These are phyloP conservation scores for Liolophura sinensis DNA, from an alignment of 1,140 invertebrate species.

Conservation along the genomic window DNA sequence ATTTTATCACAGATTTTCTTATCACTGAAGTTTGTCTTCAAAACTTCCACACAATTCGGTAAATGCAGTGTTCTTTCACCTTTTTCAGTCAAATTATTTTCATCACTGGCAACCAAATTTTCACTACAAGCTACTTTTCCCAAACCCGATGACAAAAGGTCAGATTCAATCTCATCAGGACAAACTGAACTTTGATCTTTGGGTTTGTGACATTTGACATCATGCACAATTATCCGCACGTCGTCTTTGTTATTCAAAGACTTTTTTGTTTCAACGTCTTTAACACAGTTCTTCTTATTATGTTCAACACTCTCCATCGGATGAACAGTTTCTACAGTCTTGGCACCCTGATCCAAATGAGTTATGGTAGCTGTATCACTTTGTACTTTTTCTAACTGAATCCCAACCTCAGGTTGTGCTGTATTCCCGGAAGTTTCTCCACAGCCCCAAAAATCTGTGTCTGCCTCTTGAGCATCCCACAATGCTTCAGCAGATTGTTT, in stretches of 20 bases:
- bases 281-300: not conserved
- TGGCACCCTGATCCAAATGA: slow-evolving; percentile 5
- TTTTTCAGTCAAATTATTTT: too few species aligned
- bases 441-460: slow-evolving; percentile 28
- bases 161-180: too few species aligned
- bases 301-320: not conserved
- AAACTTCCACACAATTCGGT: not conserved
- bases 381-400: not conserved
- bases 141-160: too few species aligned
- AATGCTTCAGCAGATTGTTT: not conserved
- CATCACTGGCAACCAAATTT: too few species aligned
- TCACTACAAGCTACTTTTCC: too few species aligned
- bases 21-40: not conserved
- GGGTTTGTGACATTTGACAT: too few species aligned
- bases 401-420: not conserved
- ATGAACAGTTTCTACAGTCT: not conserved
- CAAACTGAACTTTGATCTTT: too few species aligned
- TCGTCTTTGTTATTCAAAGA: too few species aligned
- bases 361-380: not conserved
- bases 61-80: too few species aligned
- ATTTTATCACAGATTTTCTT: slow-evolving; percentile 9
- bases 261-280: not conserved
- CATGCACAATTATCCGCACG: too few species aligned
- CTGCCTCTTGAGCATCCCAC: slow-evolving; percentile 17
- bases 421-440: not conserved